Conservation (phyloP, 2,888 invertebrate genomes). For the Phasia obesa region DNA sequence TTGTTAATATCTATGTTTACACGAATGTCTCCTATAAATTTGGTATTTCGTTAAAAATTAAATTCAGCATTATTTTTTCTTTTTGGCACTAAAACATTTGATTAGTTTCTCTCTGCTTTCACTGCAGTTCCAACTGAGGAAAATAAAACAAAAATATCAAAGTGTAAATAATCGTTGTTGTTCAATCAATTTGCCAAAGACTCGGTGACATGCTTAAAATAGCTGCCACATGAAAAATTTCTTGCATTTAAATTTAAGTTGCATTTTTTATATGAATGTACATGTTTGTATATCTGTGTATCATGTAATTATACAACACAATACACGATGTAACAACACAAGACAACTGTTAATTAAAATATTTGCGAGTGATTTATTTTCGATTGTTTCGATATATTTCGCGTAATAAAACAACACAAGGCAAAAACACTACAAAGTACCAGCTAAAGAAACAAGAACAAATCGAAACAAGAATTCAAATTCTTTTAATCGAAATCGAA, state of each 20-base stretch:
- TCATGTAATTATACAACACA: constrained; percentile 65
- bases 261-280: constrained; percentile 1
- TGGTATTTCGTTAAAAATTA: constrained; percentile 2
- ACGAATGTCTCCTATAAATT: constrained; percentile 22
- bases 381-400: constrained; percentile 48
- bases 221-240: constrained; percentile 54
- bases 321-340: constrained; percentile 64
- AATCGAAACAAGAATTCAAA: constrained; percentile 25
- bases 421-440: constrained; percentile 8
- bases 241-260: constrained; percentile 40
- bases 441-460: constrained; percentile 18
- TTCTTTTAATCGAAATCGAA: constrained; percentile 15
- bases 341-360: constrained; percentile 70
- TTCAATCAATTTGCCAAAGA: constrained; percentile 73
- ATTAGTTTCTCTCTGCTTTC: not conserved
- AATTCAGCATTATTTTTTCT: constrained; percentile 3
- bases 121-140: constrained; percentile 21
- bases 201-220: constrained; percentile 72
- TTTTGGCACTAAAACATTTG: constrained; percentile 32
- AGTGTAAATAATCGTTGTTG: constrained; percentile 63
- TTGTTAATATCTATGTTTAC: constrained; percentile 20
- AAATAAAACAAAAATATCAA: constrained; percentile 32
- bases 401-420: constrained; percentile 6
- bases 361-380: constrained; percentile 70
- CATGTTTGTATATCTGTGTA: constrained; percentile 34